phyloP scores from a whole-genome alignment of 2,797 vertebrate genomes.

The Zalophus californianus region DNA sequence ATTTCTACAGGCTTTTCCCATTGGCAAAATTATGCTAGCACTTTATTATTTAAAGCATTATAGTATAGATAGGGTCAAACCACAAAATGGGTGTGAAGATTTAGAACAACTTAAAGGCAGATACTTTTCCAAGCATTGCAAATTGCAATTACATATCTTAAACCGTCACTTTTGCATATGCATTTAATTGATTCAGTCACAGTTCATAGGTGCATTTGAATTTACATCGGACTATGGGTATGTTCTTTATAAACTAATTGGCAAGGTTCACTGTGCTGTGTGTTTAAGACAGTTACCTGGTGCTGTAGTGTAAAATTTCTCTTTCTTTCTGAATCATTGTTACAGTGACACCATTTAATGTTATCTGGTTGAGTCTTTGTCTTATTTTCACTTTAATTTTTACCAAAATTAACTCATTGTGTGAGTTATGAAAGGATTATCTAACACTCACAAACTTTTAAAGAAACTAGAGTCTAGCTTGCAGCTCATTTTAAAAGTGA shows the following conservation, averaged over 20 bases:
- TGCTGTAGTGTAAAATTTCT: neutral
- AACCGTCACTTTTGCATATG: neutral
- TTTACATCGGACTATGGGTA: neutral
- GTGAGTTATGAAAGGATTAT: neutral
- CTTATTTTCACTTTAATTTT: slow-evolving; percentile 42
- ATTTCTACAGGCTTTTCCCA: neutral
- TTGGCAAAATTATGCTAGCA: neutral
- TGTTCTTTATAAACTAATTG: slow-evolving; percentile 7
- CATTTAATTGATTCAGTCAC: neutral
- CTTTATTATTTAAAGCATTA: neutral
- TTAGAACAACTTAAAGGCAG: neutral
- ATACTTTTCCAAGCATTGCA: neutral
- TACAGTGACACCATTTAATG: neutral
- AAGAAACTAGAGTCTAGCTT: neutral
- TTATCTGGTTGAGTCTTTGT: neutral
- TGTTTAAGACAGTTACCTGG: neutral
- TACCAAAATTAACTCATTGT: neutral
- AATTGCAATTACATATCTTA: neutral
- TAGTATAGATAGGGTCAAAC: neutral
- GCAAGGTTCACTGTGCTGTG: neutral
- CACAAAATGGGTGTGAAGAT: neutral
- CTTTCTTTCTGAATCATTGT: neutral
- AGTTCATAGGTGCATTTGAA: neutral
- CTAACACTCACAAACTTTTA: neutral
- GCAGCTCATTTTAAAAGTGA: neutral